Conservation (phyloP, 2,888 invertebrate species). For the Xylota sylvarum region DNA sequence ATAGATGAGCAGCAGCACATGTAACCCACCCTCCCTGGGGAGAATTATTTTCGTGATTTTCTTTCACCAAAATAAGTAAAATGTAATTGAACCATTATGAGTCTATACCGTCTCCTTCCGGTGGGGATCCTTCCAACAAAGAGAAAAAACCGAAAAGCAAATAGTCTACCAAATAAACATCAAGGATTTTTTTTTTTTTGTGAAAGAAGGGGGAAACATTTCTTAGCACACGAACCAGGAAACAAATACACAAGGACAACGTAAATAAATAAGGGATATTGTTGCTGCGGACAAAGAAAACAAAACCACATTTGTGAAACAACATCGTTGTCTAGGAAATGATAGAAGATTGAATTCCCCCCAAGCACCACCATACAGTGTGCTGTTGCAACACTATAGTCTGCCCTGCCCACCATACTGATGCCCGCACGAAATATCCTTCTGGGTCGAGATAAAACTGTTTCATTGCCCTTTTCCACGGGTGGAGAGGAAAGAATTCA, state of each 20-base stretch:
- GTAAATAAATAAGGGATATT: slow-evolving; percentile 32
- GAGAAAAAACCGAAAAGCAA: too few relatives aligned
- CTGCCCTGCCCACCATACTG: neutral
- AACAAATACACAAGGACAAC: slow-evolving; percentile 17
- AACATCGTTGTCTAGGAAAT: neutral
- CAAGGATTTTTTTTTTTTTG: neutral
- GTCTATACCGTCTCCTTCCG: slow-evolving; percentile 1
- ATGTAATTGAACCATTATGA: slow-evolving; percentile 19
- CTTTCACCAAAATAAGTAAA: slow-evolving; percentile 10
- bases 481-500: neutral
- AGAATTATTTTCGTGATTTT: slow-evolving; percentile 13
- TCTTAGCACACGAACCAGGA: slow-evolving; percentile 5
- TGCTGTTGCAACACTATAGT: neutral
- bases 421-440: neutral
- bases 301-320: slow-evolving; percentile 31
- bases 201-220: neutral
- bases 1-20: neutral
- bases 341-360: slow-evolving; percentile 12
- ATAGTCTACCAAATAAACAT: neutral
- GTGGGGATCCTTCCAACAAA: neutral
- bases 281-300: neutral
- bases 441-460: neutral
- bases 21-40: neutral
- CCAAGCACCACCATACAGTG: neutral
- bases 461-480: neutral